Percentiles rank a stretch among this genome's conserved stretches.
Evolutionary conservation across 2,888 invertebrate species (phyloP).

Genomic region (Drosophila acutilabella): DNA sequence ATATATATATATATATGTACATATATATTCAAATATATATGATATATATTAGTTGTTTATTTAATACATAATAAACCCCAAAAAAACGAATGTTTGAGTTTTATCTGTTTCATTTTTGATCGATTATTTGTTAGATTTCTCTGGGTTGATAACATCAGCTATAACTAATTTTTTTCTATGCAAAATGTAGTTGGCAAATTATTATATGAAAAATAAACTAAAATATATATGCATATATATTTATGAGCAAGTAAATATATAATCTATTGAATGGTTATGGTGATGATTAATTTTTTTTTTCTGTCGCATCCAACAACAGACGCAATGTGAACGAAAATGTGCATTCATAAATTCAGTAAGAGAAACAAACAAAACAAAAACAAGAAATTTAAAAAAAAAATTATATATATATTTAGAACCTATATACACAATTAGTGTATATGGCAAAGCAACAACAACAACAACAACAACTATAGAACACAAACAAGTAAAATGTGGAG

Average conservation of each 20-base stretch:
- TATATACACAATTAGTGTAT: conserved; percentile 34
- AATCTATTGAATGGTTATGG: conserved; percentile 48
- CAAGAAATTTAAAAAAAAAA: conserved; percentile 2
- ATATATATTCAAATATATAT: conserved; percentile 32
- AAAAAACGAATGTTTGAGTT: conserved; percentile 18
- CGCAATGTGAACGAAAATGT: conserved; percentile 44
- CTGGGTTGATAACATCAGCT: conserved; percentile 52
- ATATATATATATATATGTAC: conserved; percentile 26
- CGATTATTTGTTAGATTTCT: conserved; percentile 23
- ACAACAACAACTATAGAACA: conserved; percentile 42
- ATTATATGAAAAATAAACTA: conserved; percentile 32
- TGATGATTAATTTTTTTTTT: conserved; percentile 33
- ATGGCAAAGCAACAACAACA: conserved; percentile 32
- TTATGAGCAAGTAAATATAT: conserved; percentile 26
- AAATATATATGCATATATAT: conserved; percentile 31
- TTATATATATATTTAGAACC: conserved; percentile 15
- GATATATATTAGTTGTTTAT: conserved; percentile 58
- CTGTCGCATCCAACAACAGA: conserved; percentile 45
- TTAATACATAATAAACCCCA: conserved; percentile 61
- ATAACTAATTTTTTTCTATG: conserved; percentile 67
- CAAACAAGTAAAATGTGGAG: conserved; percentile 10
- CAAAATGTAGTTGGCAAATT: conserved; percentile 69
- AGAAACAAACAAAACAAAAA: conserved; percentile 10
- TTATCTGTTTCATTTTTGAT: conserved; percentile 8
- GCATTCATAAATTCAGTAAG: conserved; percentile 57